Evolutionary conservation across 2,797 vertebrate genomes (phyloP).

Genomic region (Salmo trutta): DNA sequence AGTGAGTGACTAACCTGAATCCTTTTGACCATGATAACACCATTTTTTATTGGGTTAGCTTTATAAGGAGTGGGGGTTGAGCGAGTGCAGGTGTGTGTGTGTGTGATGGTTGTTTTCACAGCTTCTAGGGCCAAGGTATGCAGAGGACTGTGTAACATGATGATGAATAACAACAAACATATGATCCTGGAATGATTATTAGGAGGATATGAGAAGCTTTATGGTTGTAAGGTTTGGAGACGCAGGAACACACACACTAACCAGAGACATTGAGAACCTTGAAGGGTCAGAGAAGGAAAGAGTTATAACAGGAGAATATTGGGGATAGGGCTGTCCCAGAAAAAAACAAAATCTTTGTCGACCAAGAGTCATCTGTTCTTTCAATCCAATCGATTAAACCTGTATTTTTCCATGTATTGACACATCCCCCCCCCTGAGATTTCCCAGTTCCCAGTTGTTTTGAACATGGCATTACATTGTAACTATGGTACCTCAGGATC

Average conservation of each 20-base stretch:
- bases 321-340: too few relatives aligned
- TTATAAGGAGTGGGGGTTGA: not conserved
- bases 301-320: not conserved
- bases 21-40: not conserved
- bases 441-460: too few relatives aligned
- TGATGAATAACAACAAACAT: not conserved
- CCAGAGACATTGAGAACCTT: not conserved
- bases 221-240: not conserved
- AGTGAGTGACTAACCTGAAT: not conserved
- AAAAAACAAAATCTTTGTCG: too few relatives aligned
- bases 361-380: too few relatives aligned
- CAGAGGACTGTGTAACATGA: not conserved
- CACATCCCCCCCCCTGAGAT: too few relatives aligned
- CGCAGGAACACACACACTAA: not conserved
- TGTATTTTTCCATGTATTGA: too few relatives aligned
- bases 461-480: too few relatives aligned
- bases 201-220: conserved; percentile 4
- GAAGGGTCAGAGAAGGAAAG: not conserved
- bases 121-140: not conserved
- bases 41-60: not conserved
- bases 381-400: too few relatives aligned
- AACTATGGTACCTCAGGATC: too few relatives aligned
- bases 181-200: not conserved
- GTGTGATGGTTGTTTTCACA: not conserved
- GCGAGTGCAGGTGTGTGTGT: not conserved